A percentile compares a stretch with the other conserved stretches of the same genome.
Evolutionary conservation across 1,140 invertebrate genomes (phyloP).

Genomic region (Bombus confusus): DNA sequence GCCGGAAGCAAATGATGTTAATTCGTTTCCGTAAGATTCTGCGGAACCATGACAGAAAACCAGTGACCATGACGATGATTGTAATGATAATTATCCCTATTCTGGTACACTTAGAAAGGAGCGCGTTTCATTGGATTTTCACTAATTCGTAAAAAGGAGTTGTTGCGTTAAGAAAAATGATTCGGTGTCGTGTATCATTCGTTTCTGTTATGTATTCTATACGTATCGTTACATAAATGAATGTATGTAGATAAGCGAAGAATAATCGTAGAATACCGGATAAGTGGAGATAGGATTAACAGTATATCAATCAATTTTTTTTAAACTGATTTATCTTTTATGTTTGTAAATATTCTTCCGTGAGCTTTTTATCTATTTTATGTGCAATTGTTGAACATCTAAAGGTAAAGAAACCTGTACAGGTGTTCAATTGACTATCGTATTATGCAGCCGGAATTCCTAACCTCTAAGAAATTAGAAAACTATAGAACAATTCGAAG

Average conservation of each 20-base stretch:
- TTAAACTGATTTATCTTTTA: not conserved
- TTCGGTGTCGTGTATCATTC: not conserved
- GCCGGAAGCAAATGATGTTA: constrained; percentile 66
- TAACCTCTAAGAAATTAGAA: not conserved
- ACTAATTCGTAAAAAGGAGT: not conserved
- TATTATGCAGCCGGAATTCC: not conserved
- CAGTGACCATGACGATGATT: constrained; percentile 70
- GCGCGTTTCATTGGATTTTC: constrained; percentile 18
- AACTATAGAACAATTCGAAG: not conserved
- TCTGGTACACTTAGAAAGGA: constrained; percentile 38
- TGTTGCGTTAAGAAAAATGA: not conserved
- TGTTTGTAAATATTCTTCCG: not conserved
- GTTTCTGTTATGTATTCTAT: not conserved
- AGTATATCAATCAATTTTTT: not conserved
- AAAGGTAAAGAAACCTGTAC: not conserved
- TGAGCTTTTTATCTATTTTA: not conserved
- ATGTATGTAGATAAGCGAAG: not conserved
- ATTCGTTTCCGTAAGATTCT: constrained; percentile 64
- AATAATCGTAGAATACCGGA: not conserved
- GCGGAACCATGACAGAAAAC: constrained; percentile 70
- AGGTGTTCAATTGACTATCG: not conserved
- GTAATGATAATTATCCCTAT: constrained; percentile 34
- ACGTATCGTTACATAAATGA: constrained; percentile 10
- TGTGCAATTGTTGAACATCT: not conserved
- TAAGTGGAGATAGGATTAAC: not conserved